Percentiles rank a stretch among this genome's conserved stretches.
Conservation (phyloP, 2,113 vertebrate species). For the Campylomormyrus numenius region DNA sequence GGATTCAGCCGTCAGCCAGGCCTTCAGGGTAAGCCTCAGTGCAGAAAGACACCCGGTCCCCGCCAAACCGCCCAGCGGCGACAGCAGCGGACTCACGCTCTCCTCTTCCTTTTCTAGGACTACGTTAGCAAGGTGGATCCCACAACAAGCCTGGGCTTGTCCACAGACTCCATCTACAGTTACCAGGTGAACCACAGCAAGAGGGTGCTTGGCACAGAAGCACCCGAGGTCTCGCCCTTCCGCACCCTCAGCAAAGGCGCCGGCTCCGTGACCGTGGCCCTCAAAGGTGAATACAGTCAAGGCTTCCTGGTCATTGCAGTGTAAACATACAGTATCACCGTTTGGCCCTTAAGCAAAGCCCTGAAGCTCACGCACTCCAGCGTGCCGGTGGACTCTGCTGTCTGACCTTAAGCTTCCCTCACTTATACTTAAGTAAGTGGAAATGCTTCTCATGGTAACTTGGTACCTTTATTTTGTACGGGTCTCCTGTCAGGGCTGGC, state of each 20-base stretch:
- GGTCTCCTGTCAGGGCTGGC: neutral
- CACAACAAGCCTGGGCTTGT: conserved; percentile 79
- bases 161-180: conserved; percentile 81
- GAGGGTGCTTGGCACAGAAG: conserved; percentile 75
- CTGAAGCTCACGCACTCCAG: neutral
- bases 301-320: neutral
- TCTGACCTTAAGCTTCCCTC: neutral
- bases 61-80: neutral
- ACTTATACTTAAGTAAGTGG: too few species aligned
- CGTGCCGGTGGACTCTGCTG: neutral
- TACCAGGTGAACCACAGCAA: conserved; percentile 87
- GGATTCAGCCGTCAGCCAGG: conserved; percentile 84
- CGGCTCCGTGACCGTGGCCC: conserved; percentile 64
- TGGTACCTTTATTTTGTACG: neutral
- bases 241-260: conserved; percentile 72
- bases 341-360: neutral
- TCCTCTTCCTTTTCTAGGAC: conserved; percentile 58
- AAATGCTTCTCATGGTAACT: neutral
- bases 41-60: neutral
- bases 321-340: neutral
- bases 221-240: conserved; percentile 74
- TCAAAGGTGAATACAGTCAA: conserved; percentile 70
- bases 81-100: neutral
- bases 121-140: conserved; percentile 90
- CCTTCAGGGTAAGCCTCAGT: conserved; percentile 74